Base-by-base conservation (phyloP, 2,888 invertebrate species). In the Adelognathus sp. region DNA sequence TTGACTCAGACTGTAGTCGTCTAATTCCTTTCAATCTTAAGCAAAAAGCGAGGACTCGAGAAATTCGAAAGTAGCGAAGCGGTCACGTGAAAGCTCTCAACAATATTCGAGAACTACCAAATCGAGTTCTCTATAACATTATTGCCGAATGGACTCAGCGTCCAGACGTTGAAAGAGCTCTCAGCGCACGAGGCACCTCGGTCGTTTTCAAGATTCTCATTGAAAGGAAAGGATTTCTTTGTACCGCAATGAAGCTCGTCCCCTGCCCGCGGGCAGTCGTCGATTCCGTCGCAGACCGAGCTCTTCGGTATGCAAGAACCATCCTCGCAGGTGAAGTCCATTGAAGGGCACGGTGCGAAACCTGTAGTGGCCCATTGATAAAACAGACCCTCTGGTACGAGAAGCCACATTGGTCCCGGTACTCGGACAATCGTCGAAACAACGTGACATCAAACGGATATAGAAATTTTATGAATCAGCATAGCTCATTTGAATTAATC, bases 301-400 rank as follows among this genome's bases (percentile, higher is more conserved):
- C 93, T 91, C 81, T 94, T 93, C 52, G 95, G 94, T 85, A 97
- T 94, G 90, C 97, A 97, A 85, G 94, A 93, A 63, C 96, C 95
- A 90, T 96, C 95, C 75, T 92, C 93, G 91, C 97, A 97, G 81
- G 94, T 94, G 92, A 96, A 96, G 86, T 93, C 92, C 86, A 90
- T 90, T 78, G 90, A 82, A 69, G 90, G 89, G 88, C 93, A 93
- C 82, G 91, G 91, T 76, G 91, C 91, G 86, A 88, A 83, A 88
- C 88, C 90, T 90, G 87, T 82, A 83, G 85, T 79, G 85, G 79
- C 83, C 84, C 83, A 84, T 81, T 86, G 83, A 83, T 86, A 83
- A 83, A 86, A 83, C 79, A 83, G 78, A 81, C 82, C 83, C 85
- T 87, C 79, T 70, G 67, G 64, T 72, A 67, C 67, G 67, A 85